phyloP scores from a whole-genome alignment of 2,888 invertebrate genomes.

The Pristionchus entomophagus region DNA sequence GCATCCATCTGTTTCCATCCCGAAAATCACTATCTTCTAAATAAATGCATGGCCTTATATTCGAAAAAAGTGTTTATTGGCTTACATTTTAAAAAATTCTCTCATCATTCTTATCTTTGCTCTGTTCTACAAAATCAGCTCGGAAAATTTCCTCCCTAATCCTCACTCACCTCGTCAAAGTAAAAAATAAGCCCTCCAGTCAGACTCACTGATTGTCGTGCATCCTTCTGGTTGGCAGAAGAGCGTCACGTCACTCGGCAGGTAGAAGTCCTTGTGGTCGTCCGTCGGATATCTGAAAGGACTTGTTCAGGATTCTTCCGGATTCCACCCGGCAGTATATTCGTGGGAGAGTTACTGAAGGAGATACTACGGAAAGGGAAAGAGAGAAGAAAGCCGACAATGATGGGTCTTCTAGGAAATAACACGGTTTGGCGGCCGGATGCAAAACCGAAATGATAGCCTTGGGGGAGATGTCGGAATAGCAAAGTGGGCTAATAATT shows the following conservation, averaged over 20 bases:
- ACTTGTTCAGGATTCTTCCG: too few species aligned
- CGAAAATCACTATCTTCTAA: too few species aligned
- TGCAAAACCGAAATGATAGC: not conserved
- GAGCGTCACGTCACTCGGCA: conserved; percentile 98
- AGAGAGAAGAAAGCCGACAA: not conserved
- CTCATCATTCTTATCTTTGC: too few species aligned
- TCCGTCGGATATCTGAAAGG: conserved; percentile 82
- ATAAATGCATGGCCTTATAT: too few species aligned
- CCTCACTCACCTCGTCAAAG: too few species aligned
- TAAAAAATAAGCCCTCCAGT: too few species aligned
- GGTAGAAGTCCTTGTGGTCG: conserved; percentile 87
- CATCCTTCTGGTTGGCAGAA: conserved; percentile 99
- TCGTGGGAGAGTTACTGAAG: not conserved
- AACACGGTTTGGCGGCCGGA: not conserved
- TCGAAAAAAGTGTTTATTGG: too few species aligned
- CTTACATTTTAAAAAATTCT: too few species aligned
- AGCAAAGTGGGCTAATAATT: too few species aligned
- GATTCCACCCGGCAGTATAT: not conserved
- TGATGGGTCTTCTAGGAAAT: not conserved
- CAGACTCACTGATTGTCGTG: conserved; percentile 84
- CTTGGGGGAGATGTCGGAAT: not conserved
- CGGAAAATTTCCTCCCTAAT: too few species aligned
- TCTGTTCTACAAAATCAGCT: too few species aligned
- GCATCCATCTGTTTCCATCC: too few species aligned
- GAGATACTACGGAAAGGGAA: not conserved